Conservation (phyloP, 2,113 vertebrate genomes). For the Picathartes gymnocephalus region DNA sequence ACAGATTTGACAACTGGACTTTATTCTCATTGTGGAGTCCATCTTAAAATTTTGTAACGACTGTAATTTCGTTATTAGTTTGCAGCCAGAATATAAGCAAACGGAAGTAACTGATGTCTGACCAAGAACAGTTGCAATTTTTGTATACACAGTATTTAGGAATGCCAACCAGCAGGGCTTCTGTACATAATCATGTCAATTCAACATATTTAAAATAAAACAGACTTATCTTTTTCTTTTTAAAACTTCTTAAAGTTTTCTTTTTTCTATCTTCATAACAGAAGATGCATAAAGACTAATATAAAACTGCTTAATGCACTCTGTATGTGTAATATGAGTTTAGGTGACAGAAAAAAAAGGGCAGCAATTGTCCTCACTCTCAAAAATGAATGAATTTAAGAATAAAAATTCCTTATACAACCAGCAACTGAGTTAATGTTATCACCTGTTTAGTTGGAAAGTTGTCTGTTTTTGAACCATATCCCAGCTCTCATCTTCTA, state of each 20-base stretch:
- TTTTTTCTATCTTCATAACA: too few relatives aligned
- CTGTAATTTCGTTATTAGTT: background rate
- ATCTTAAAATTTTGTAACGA: background rate
- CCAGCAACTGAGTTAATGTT: background rate
- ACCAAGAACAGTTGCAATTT: background rate
- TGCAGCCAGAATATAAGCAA: background rate
- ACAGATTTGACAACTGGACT: background rate
- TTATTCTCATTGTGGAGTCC: background rate
- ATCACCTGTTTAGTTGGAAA: background rate
- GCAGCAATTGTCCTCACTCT: background rate
- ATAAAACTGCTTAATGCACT: background rate
- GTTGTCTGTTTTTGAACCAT: background rate
- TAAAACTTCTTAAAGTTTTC: too few relatives aligned
- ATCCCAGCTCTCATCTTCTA: background rate
- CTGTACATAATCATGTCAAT: background rate
- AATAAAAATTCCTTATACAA: background rate
- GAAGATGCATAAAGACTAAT: background rate
- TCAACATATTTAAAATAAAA: background rate
- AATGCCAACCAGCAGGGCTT: background rate
- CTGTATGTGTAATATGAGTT: background rate
- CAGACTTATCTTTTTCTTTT: background rate
- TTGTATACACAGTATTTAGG: background rate
- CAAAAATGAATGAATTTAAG: background rate
- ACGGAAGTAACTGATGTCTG: background rate
- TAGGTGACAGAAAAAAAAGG: background rate